A percentile compares a stretch with the other conserved stretches of the same genome.
Conservation (phyloP, 2,888 invertebrate genomes). For the Volucella inanis region DNA sequence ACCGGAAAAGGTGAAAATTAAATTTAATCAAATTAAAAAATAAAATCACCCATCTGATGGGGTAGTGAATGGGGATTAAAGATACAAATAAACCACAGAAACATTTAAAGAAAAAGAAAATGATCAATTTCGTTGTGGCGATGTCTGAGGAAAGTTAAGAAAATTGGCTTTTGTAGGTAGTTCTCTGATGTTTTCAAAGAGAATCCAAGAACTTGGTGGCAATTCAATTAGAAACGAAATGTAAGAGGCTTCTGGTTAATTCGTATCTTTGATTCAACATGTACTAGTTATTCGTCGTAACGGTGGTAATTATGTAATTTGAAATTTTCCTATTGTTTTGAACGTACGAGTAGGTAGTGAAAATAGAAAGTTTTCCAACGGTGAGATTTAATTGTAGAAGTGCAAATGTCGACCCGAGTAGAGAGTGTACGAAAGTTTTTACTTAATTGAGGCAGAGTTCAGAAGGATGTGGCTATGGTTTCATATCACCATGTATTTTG, state of each 20-base stretch:
- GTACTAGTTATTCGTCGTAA: slow-evolving; percentile 2
- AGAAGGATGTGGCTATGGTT: slow-evolving; percentile 11
- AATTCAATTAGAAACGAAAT: slow-evolving; percentile 53
- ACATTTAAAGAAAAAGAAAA: slow-evolving; percentile 30
- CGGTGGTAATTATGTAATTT: slow-evolving; percentile 41
- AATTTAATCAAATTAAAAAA: slow-evolving; percentile 12
- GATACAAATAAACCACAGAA: slow-evolving; percentile 41
- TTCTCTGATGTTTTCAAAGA: background rate
- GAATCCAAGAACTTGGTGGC: slow-evolving; percentile 10
- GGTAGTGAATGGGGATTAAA: slow-evolving; percentile 26
- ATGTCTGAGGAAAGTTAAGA: slow-evolving; percentile 27
- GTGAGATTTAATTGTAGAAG: slow-evolving; percentile 7
- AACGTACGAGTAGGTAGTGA: background rate
- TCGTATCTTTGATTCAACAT: slow-evolving; percentile 38
- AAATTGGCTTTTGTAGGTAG: slow-evolving; percentile 27
- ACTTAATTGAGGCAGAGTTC: slow-evolving; percentile 29
- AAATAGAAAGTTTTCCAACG: slow-evolving; percentile 23
- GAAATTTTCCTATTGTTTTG: slow-evolving; percentile 49
- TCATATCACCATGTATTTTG: slow-evolving; percentile 18
- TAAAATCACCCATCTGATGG: slow-evolving; percentile 1
- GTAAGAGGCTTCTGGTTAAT: slow-evolving; percentile 14
- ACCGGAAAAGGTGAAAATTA: slow-evolving; percentile 24
- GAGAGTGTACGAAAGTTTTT: slow-evolving; percentile 29
- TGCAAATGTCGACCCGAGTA: slow-evolving; percentile 5
- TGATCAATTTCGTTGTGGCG: slow-evolving; percentile 64